Percentiles rank a stretch among this genome's conserved stretches.
phyloP scores from a whole-genome alignment of 2,888 invertebrate species.

The Pediacus dermestoides region DNA sequence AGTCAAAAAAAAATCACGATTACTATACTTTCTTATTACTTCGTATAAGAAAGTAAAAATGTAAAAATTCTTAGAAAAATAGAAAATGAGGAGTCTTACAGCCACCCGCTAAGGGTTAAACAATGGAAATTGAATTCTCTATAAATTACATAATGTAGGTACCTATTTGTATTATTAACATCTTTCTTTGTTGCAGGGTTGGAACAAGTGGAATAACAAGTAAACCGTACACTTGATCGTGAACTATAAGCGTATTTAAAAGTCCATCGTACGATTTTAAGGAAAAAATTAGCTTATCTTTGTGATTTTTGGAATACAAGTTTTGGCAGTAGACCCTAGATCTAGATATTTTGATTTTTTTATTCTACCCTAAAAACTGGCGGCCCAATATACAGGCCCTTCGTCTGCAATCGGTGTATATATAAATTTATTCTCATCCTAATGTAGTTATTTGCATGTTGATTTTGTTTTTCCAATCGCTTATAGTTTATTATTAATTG shows the following conservation, averaged over 20 bases:
- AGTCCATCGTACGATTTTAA: conserved; percentile 43
- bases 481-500: conserved; percentile 46
- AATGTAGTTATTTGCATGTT: conserved; percentile 47
- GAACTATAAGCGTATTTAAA: conserved; percentile 44
- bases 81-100: no score
- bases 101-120: no score
- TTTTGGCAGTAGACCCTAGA: conserved; percentile 42
- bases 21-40: no score
- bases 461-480: conserved; percentile 45
- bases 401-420: conserved; percentile 43
- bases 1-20: no score
- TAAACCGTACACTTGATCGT: conserved; percentile 18
- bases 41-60: no score
- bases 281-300: conserved; percentile 43
- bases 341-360: conserved; percentile 29
- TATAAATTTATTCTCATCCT: conserved; percentile 33
- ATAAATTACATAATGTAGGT: no score
- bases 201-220: conserved; percentile 53
- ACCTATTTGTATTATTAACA: no score
- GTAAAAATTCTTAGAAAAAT: no score
- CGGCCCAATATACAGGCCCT: conserved; percentile 32
- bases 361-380: conserved; percentile 21
- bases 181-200: conserved; percentile 49
- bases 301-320: conserved; percentile 48
- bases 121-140: no score